Evolutionary conservation across 2,113 vertebrate species (phyloP), one percentile per base, ranked within the genome.

Genomic region (Gadus macrocephalus): DNA sequence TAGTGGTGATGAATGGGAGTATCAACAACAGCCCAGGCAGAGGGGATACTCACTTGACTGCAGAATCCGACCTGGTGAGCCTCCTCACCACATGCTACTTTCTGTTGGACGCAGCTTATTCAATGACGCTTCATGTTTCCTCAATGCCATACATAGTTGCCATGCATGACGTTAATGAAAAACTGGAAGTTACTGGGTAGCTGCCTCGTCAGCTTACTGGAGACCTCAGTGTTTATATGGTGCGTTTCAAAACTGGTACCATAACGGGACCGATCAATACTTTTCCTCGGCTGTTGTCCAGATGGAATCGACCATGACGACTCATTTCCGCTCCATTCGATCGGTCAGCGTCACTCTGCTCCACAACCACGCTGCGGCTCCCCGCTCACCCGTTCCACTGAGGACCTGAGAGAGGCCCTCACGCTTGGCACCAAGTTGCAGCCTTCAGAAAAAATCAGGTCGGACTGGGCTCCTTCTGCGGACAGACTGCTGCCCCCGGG

Each of bases 301-400:
- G 92, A 92, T 70, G 93, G 92, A 66, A 90, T 91, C 66, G 93
- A 94, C 72, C 89, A 89, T 0, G 90, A 93, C 61, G 91, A 90
- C 79, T 88, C 93, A 0, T 91, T 92, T 70, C 86, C 90, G 12
- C 42, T 49, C 42, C 11, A 12, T 49, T 87, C 90, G 60, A 91
- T 90, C 75, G 90, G 79, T 71, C 80, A 85, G 0, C 86, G 78
- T 75, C 80, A 86, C 66, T 87, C 89, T 0, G 75, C 73, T 16
- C 68, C 79, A n/a, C 91, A 81, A 93, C 88, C 60, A 95, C 12
- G 92, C 85, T 94, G 89, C 67, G 90, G 78, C 58, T 93, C 93
- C n/a, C 86, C 86, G 9, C 92, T 88, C 84, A 94, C 93, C 66
- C 90, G 91, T 79, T 92, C 87, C 63, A 93, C 91, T 0, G 90